Conservation (phyloP, 1,140 invertebrate genomes). For the Caenorhabditis brenneri region DNA sequence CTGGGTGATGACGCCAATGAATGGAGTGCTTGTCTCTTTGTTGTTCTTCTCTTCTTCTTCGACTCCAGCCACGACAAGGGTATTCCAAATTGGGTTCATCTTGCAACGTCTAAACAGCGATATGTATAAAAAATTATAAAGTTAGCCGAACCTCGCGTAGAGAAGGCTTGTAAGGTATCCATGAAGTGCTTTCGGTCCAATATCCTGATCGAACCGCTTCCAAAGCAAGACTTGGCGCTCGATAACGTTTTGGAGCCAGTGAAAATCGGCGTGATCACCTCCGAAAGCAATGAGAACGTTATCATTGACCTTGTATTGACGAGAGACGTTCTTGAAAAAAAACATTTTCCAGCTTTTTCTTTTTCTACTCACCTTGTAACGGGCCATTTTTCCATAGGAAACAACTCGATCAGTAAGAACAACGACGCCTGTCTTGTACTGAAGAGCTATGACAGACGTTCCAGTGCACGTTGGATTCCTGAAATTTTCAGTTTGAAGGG, state of each 20-base stretch:
- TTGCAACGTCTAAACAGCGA: slow-evolving; percentile 59
- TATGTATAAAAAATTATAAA: background rate
- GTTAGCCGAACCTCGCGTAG: slow-evolving; percentile 52
- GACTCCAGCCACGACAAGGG: slow-evolving; percentile 65
- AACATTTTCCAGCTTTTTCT: slow-evolving; percentile 35
- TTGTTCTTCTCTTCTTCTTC: slow-evolving; percentile 61
- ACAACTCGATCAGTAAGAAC: slow-evolving; percentile 64
- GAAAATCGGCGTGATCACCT: slow-evolving; percentile 70
- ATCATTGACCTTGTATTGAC: slow-evolving; percentile 64
- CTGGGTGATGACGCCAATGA: slow-evolving; percentile 69
- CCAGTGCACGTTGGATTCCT: slow-evolving; percentile 70
- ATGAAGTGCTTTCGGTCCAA: slow-evolving; percentile 66
- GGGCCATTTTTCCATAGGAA: slow-evolving; percentile 63
- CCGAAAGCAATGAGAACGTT: slow-evolving; percentile 64
- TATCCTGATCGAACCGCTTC: slow-evolving; percentile 46
- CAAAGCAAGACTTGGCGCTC: slow-evolving; percentile 59
- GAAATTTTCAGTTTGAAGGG: too few relatives aligned
- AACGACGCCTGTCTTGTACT: slow-evolving; percentile 68
- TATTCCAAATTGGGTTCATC: slow-evolving; percentile 70
- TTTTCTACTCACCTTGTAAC: slow-evolving; percentile 59
- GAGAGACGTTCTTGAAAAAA: slow-evolving; percentile 51
- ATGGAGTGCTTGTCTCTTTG: slow-evolving; percentile 61
- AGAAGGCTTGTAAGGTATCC: slow-evolving; percentile 64
- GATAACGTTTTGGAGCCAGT: slow-evolving; percentile 69
- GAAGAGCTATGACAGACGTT: slow-evolving; percentile 67